Evolutionary conservation across 1,140 invertebrate genomes (phyloP).

Genomic region (Bilobella aurantiaca): DNA sequence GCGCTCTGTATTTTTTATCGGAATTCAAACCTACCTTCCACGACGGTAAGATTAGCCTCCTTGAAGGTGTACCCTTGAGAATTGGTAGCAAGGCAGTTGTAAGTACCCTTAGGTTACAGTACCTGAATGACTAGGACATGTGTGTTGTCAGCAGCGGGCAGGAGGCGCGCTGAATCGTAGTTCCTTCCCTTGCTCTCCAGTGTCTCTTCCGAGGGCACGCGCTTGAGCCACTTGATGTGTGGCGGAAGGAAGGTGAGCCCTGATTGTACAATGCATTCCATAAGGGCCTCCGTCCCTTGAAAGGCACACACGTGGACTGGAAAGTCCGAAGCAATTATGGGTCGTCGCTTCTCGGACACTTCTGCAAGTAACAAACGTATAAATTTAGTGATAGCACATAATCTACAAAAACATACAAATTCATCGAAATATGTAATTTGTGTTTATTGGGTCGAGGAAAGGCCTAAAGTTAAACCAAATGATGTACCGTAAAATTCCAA

Average conservation of each 20-base stretch:
- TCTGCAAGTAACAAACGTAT: no score
- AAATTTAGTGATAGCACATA: no score
- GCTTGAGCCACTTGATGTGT: constrained; percentile 34
- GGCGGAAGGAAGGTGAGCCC: constrained; percentile 23
- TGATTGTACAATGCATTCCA: constrained; percentile 29
- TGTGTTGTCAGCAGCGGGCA: constrained; percentile 29
- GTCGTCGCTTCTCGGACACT: constrained; percentile 26
- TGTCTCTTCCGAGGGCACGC: constrained; percentile 16
- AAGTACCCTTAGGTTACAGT: background rate
- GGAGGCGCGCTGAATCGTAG: constrained; percentile 21
- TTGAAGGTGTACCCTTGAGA: no score
- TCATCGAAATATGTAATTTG: no score
- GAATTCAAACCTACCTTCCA: no score
- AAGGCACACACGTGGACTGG: constrained; percentile 30
- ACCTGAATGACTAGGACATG: constrained; percentile 34
- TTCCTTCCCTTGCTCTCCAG: background rate
- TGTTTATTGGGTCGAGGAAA: no score
- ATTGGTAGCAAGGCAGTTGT: no score
- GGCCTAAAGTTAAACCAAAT: no score
- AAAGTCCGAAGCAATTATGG: constrained; percentile 25
- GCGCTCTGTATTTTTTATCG: no score
- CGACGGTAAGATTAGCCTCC: no score
- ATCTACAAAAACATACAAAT: no score
- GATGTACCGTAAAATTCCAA: no score
- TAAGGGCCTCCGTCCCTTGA: constrained; percentile 26